These are phyloP conservation scores for Philotrypesis tridentata DNA, from an alignment of 1,140 invertebrate species.

Conservation along the genomic window DNA sequence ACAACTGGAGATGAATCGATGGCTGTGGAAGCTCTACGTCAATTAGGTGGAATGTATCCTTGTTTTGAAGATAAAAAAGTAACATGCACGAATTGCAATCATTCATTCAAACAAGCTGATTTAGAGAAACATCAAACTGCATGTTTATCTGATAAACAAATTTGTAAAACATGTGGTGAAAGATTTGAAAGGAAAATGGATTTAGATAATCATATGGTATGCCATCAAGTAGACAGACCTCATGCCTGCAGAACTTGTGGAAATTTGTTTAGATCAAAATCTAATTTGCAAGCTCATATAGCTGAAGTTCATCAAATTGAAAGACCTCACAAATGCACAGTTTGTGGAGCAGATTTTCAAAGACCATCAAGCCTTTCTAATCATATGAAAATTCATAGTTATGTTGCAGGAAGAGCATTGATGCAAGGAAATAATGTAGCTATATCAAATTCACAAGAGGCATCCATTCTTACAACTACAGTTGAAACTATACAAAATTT, in stretches of 20 bases:
- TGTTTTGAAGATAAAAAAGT: slow-evolving; percentile 64
- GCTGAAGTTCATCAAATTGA: slow-evolving; percentile 61
- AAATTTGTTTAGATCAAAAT: slow-evolving; percentile 67
- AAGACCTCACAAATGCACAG: slow-evolving; percentile 67
- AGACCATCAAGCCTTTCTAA: slow-evolving; percentile 73
- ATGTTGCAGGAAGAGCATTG: slow-evolving; percentile 69
- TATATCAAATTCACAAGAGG: slow-evolving; percentile 55
- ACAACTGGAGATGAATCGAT: slow-evolving; percentile 71
- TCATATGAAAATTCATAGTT: slow-evolving; percentile 74
- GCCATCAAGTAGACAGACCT: slow-evolving; percentile 68
- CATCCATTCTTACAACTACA: slow-evolving; percentile 48
- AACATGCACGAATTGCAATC: slow-evolving; percentile 57
- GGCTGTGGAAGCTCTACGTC: slow-evolving; percentile 73
- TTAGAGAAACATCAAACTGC: slow-evolving; percentile 57
- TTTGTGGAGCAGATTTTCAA: slow-evolving; percentile 72
- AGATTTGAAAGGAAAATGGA: slow-evolving; percentile 69
- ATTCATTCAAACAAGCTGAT: slow-evolving; percentile 53
- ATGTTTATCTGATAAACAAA: slow-evolving; percentile 58
- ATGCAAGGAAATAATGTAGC: slow-evolving; percentile 54
- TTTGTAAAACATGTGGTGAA: slow-evolving; percentile 65
- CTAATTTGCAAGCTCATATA: slow-evolving; percentile 65
- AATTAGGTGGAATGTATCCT: slow-evolving; percentile 72
- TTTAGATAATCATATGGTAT: slow-evolving; percentile 71
- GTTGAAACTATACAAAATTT: slow-evolving; percentile 60
- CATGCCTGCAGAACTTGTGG: slow-evolving; percentile 69